Conservation (phyloP, 1,140 invertebrate species). For the Apis florea region DNA sequence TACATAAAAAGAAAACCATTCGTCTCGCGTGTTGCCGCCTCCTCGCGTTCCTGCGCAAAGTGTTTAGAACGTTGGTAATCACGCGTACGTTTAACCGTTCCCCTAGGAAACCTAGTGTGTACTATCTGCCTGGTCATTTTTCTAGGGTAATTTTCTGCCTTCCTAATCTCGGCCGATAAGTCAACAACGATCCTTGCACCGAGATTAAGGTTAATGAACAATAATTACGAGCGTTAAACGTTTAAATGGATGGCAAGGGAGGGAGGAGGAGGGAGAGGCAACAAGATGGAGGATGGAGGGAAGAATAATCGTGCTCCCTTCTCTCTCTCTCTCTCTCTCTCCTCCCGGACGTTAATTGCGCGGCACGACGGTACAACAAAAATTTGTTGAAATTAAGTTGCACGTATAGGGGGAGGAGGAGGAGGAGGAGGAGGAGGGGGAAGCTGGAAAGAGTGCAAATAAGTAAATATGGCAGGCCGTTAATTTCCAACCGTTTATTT, state of each 20-base stretch:
- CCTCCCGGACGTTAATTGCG: neutral
- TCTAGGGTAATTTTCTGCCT: constrained; percentile 32
- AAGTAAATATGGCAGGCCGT: constrained; percentile 33
- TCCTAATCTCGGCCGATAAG: constrained; percentile 38
- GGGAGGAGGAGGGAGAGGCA: neutral
- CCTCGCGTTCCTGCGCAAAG: neutral
- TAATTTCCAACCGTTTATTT: constrained; percentile 32
- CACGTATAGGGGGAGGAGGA: neutral
- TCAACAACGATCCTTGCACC: constrained; percentile 27
- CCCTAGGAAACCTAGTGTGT: neutral
- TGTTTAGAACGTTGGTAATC: constrained; percentile 40
- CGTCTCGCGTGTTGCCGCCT: constrained; percentile 18
- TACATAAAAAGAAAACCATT: too few relatives aligned
- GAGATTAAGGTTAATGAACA: constrained; percentile 42
- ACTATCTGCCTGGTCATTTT: constrained; percentile 29
- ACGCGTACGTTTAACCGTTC: constrained; percentile 32
- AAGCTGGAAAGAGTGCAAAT: constrained; percentile 25
- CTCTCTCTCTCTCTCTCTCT: too few relatives aligned
- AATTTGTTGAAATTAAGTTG: constrained; percentile 41
- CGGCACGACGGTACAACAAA: neutral
- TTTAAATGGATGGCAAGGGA: neutral
- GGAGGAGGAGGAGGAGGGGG: too few relatives aligned
- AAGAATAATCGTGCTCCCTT: too few relatives aligned
- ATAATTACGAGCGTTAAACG: constrained; percentile 39
- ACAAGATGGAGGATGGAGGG: neutral